A percentile compares a stretch with the other conserved stretches of the same genome.
Conservation (phyloP, 2,888 invertebrate species). For the Drosophila monieri region DNA sequence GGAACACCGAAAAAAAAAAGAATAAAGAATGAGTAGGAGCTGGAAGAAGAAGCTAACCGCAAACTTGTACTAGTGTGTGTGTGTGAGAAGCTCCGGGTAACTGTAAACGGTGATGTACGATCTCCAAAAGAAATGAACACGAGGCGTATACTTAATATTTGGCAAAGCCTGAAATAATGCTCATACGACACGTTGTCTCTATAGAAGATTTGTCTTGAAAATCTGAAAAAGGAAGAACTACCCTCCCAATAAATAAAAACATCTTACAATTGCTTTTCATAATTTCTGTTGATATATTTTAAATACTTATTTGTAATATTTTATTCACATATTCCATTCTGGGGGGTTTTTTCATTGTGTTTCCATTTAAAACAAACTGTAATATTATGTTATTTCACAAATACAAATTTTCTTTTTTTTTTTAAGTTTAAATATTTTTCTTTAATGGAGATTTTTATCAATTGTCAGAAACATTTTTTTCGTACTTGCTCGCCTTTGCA, state of each 20-base stretch:
- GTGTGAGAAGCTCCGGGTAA: constrained; percentile 25
- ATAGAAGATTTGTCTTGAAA: neutral
- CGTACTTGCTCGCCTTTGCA: constrained; percentile 1
- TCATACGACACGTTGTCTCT: neutral
- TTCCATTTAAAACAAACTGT: constrained; percentile 77
- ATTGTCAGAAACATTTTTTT: constrained; percentile 32
- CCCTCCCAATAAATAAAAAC: constrained; percentile 22
- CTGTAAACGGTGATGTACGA: constrained; percentile 12
- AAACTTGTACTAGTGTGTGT: neutral
- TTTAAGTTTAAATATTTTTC: constrained; percentile 23
- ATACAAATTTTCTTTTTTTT: constrained; percentile 58
- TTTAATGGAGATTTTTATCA: constrained; percentile 56
- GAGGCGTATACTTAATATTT: neutral
- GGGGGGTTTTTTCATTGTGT: constrained; percentile 25
- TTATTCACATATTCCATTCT: constrained; percentile 73
- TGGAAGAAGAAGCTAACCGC: neutral
- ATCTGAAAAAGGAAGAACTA: neutral
- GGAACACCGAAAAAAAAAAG: neutral
- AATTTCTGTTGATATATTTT: constrained; percentile 74
- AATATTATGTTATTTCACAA: constrained; percentile 77
- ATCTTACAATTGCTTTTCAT: constrained; percentile 42
- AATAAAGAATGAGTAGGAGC: neutral
- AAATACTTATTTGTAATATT: constrained; percentile 73
- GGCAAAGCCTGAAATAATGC: neutral
- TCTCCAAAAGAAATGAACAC: neutral